Evolutionary conservation across 1,140 invertebrate genomes (phyloP).

Genomic region (Pogonognathellus flavescens): DNA sequence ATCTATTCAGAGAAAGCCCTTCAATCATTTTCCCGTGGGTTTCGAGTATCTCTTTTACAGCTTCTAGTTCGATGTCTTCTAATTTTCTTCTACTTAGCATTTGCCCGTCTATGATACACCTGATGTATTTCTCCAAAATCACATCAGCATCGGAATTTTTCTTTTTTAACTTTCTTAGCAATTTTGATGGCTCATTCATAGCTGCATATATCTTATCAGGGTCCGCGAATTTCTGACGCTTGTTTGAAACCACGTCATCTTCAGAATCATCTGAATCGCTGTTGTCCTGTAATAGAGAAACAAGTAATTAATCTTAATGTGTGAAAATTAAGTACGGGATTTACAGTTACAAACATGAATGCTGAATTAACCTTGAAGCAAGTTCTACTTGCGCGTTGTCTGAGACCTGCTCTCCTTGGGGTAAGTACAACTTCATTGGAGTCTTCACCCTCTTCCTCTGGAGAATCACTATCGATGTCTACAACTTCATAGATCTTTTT

Average conservation of each 20-base stretch:
- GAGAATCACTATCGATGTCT: conserved; percentile 18
- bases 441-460: background rate
- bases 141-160: background rate
- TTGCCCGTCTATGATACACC: conserved; percentile 8
- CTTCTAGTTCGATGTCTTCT: background rate
- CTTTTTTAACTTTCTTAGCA: background rate
- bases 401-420: conserved; percentile 4
- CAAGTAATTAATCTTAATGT: background rate
- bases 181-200: background rate
- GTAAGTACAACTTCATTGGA: background rate
- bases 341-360: background rate
- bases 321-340: no score
- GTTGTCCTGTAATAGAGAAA: background rate
- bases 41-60: background rate
- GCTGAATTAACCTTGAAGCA: background rate
- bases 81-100: background rate
- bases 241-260: background rate
- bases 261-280: conserved; percentile 14
- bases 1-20: background rate
- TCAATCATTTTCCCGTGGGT: background rate
- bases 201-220: background rate
- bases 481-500: background rate
- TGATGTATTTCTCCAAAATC: conserved; percentile 3
- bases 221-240: background rate
- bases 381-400: background rate